Evolutionary conservation across 2,888 invertebrate species (phyloP), one percentile per base, ranked within the genome.

Genomic region (Acleris literana): DNA sequence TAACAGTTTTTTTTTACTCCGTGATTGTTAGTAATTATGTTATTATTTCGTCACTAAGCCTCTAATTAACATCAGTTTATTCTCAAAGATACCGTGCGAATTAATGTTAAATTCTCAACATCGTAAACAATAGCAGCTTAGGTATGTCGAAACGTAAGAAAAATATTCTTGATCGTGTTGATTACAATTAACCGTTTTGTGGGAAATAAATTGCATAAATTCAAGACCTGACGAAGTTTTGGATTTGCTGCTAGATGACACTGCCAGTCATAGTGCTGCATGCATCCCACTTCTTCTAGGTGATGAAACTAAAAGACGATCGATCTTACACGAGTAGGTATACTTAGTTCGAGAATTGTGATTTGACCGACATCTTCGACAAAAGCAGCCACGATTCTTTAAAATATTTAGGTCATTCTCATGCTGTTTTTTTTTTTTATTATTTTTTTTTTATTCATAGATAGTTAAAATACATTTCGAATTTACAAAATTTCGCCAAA

Each of bases 171-270:
- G 84, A 84, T 85, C 81, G 77, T 76, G 79, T 79, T 85, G 85
- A 86, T 87, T 85, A 84, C 81, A 84, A 82, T 78, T 85, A 84
- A 85, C 82, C 77, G 80, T 79, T 85, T 81, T 84, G 87, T 90
- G 89, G 85, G 90, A 90, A 33, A 90, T 76, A 82, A 79, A 83
- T 82, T 84, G 85, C 82, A 81, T 82, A 82, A 81, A 82, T 81
- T 87, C 87, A 85, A 86, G 83, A 80, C 87, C 88, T 87, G 89
- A 87, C 78, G 74, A 39, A 46, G 49, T 33, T 52, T 29, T 22
- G 58, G 65, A 72, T 76, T 81, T 79, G 76, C 74, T 77, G 74
- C 73, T 74, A 79, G 80, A 79, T 81, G 82, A 80, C 76, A 84
- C 84, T 84, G 70, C 69, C 54, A 66, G 2, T 54, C 46, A 44